Base-by-base conservation (phyloP, 2,113 vertebrate genomes). In the Sarotherodon lohbergeri region DNA sequence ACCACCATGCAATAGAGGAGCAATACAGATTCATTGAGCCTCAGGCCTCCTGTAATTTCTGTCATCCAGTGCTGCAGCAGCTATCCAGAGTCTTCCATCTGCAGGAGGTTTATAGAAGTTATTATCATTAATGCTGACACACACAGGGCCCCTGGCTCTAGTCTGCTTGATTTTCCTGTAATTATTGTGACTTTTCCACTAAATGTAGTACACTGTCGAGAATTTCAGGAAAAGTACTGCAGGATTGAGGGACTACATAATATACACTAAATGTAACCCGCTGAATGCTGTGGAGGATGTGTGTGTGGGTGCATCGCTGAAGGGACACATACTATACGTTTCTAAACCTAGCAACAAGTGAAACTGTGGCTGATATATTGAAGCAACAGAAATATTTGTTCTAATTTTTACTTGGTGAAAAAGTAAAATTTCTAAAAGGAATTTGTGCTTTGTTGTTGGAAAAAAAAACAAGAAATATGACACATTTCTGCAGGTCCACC, bases 31-130 rank as follows among this genome's bases (percentile, higher is more conserved):
- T 86, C 68, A 52, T 85, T 84, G 34, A 68, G 87, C 81, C 81
- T 7, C 24, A 63, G 80, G 88, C 79, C 43, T 14, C 85, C 56
- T 81, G 48, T 86, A 85, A 92, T 89, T 85, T 85, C 66, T 84
- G 80, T 81, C 48, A 91, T 80, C 17, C 86, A 80, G 84, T 61
- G 50, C 79, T 82, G 85, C 81, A 11, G 50, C 88, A 83, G 80
- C 22, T 34, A 86, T 79, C 43, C 73, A n/a, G 32, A 88, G 81
- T 54, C 56, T 89, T 87, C 48, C 85, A 86, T 85, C 89, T 34
- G 85, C 55, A 87, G 86, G 19, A 86, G 56, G 55, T 89, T 83
- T 76, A 14, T 57, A 11, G 55, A 24, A 85, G 79, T 83, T 85
- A 83, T 50, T 76, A 16, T 71, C 50, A 86, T 85, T 71, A 61